Evolutionary conservation across 1,140 invertebrate species (phyloP), one percentile per base, ranked within the genome.

Genomic region (Batillaria attramentaria): DNA sequence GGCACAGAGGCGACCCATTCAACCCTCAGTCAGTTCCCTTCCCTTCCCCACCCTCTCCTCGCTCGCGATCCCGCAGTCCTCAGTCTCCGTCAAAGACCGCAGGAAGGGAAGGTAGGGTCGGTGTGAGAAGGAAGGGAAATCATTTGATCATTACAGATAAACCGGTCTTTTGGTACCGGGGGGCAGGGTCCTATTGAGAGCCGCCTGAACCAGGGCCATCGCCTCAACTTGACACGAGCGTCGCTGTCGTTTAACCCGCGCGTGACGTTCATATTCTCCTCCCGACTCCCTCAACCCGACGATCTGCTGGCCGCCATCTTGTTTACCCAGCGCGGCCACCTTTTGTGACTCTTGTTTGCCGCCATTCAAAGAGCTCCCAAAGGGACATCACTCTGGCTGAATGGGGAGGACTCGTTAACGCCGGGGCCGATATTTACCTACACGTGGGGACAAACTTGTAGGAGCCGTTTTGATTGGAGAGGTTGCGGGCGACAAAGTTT

Each of bases 261-360:
- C 73, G 73, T 57, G 54, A 60, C 73, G 62, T 75, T 75, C 60
- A 75, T 75, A 75, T 75, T 75, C 73, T 75, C 41, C 39, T 50
- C 13, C 24, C 54, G 57, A n/a, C n/a, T n/a, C n/a, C n/a, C n/a
- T n/a, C n/a, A n/a, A n/a, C 73, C 13, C 39, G 13, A 35, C 73
- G 62, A 75, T 75, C 73, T 75, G 73, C 73, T 42, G 73, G 54
- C 73, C 73, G 73, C 73, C 73, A 75, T 75, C 73, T 75, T 75
- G 73, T 75, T 75, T 62, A 75, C 73, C 35, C 73, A 75, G 42
- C 46, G 54, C 73, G 5, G 33, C 73, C 57, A 39, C 73, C 73
- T 62, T n/a, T 75, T 75, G 73, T 75, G 20, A 33, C 41, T 62
- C 35, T 39, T 75, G 73, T 75, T 75, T 75, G 73, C 73, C 54